Percentiles rank a stretch among this genome's conserved stretches.
phyloP scores from a whole-genome alignment of 2,113 vertebrate species.

The Eonycteris spelaea region DNA sequence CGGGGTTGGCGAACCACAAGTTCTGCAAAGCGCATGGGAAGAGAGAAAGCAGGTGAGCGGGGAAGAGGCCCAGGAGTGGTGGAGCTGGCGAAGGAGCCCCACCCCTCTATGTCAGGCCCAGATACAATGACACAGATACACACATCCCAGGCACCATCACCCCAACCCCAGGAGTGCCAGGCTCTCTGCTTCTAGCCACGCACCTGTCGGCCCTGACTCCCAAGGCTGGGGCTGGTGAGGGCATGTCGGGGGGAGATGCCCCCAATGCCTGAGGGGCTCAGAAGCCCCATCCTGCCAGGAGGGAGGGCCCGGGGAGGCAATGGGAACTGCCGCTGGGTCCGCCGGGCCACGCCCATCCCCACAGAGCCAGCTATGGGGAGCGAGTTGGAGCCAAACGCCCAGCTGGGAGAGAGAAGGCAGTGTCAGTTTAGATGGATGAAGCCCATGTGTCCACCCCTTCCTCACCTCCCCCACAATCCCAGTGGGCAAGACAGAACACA shows the following conservation, averaged over 20 bases:
- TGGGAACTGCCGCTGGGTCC: conserved; percentile 91
- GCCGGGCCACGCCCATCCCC: conserved; percentile 89
- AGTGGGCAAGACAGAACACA: neutral
- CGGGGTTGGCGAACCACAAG: conserved; percentile 95
- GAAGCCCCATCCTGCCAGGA: conserved; percentile 87
- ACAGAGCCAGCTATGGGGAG: conserved; percentile 98
- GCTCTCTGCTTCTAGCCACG: conserved; percentile 40
- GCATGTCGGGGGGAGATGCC: conserved; percentile 90
- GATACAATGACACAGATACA: neutral
- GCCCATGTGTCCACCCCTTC: neutral
- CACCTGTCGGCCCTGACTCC: conserved; percentile 92
- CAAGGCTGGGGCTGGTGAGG: conserved; percentile 88
- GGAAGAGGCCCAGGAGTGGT: neutral
- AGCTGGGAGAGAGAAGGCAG: conserved; percentile 79
- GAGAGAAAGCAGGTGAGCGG: neutral
- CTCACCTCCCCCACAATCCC: neutral
- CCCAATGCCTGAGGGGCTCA: conserved; percentile 88
- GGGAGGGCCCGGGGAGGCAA: conserved; percentile 90
- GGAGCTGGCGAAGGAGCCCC: neutral
- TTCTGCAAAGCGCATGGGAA: conserved; percentile 78
- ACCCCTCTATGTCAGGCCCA: neutral
- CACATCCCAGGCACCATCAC: neutral
- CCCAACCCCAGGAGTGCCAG: neutral
- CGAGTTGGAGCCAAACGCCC: conserved; percentile 94
- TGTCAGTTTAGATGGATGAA: neutral